phyloP scores from a whole-genome alignment of 2,113 vertebrate genomes.

The Gambusia holbrooki region DNA sequence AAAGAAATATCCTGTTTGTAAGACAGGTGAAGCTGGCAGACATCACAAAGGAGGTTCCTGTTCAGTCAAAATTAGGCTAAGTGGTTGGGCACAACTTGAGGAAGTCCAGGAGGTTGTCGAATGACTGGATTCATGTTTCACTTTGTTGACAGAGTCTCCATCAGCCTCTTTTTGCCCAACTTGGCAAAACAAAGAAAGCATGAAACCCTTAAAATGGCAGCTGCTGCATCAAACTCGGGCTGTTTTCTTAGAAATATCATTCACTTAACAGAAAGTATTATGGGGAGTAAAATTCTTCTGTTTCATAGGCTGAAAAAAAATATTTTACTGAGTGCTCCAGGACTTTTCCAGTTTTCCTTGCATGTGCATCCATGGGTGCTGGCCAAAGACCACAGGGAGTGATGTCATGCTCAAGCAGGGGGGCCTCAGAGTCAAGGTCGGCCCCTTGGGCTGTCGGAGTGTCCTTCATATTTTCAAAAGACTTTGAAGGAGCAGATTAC shows the following conservation, averaged over 20 bases:
- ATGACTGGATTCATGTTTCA: constrained; percentile 59
- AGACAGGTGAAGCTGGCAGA: constrained; percentile 29
- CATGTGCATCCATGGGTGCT: constrained; percentile 34
- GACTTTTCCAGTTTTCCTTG: constrained; percentile 46
- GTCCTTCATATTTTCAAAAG: constrained; percentile 53
- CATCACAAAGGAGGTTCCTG: constrained; percentile 31
- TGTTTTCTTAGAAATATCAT: constrained; percentile 44
- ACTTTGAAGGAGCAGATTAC: constrained; percentile 61
- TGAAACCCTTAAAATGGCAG: constrained; percentile 30
- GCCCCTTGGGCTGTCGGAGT: constrained; percentile 44
- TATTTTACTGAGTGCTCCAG: constrained; percentile 41
- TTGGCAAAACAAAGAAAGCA: constrained; percentile 19
- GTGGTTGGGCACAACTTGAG: constrained; percentile 24
- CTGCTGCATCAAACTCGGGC: constrained; percentile 39
- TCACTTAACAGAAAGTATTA: constrained; percentile 41
- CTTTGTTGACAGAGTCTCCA: constrained; percentile 45
- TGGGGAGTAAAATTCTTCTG: constrained; percentile 47
- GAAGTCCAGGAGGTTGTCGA: constrained; percentile 30
- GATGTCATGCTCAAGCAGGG: constrained; percentile 65
- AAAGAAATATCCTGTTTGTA: constrained; percentile 59
- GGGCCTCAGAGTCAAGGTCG: constrained; percentile 47
- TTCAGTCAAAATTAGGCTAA: constrained; percentile 34
- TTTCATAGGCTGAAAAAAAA: constrained; percentile 54
- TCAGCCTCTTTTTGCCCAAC: constrained; percentile 19
- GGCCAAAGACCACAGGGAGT: constrained; percentile 44